Conservation (phyloP, 2,113 vertebrate species). For the Penelope pileata region DNA sequence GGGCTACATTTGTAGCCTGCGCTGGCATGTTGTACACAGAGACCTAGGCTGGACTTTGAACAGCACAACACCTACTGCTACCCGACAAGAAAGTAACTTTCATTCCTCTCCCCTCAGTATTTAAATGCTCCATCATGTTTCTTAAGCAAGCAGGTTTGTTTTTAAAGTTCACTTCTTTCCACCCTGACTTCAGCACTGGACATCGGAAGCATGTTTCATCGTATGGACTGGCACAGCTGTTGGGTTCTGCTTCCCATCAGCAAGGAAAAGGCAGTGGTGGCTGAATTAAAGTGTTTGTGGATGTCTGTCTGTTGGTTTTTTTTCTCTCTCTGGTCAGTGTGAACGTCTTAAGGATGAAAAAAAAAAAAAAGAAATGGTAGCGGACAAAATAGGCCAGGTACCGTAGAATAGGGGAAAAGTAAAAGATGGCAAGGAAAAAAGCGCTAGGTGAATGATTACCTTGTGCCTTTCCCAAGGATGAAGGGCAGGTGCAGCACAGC, state of each 20-base stretch:
- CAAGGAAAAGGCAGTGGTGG: neutral
- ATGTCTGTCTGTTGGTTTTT: neutral
- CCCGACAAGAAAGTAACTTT: neutral
- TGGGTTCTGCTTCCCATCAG: neutral
- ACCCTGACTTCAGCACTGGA: neutral
- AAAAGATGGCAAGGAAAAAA: neutral
- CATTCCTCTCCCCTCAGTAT: neutral
- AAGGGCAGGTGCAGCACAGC: fast-evolving
- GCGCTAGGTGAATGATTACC: neutral
- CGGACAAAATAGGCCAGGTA: neutral
- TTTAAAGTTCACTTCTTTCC: neutral
- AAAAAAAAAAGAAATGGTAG: neutral
- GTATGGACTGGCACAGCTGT: neutral
- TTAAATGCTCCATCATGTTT: neutral
- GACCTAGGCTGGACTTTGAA: neutral
- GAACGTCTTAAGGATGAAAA: neutral
- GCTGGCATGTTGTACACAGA: neutral
- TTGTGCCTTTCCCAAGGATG: neutral
- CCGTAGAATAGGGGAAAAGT: fast-evolving
- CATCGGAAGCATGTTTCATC: neutral
- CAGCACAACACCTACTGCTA: neutral
- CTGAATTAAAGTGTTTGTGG: neutral
- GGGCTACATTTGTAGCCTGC: neutral
- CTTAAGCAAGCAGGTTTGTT: neutral
- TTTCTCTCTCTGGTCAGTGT: neutral